Evolutionary conservation across 2,113 vertebrate genomes (phyloP), one percentile per base, ranked within the genome.

Genomic region (Chrysochloris asiatica): DNA sequence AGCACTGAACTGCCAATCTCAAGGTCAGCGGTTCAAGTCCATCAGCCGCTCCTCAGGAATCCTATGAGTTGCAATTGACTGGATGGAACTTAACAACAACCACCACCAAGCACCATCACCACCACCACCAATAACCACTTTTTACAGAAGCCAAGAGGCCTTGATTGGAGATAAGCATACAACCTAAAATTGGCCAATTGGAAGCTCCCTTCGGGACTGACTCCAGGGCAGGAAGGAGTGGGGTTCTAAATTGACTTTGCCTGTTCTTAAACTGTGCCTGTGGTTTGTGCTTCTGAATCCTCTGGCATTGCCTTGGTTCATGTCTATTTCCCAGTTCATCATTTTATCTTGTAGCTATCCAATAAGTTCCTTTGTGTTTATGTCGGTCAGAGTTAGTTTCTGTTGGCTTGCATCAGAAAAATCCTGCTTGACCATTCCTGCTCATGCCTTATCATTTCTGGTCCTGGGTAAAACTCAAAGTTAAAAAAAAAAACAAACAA

Each of bases 131-230:
- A n/a, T n/a, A n/a, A n/a, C 4, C 33, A 47, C 4, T 36, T 75
- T 86, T 73, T 75, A 73, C 69, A 86, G 38, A 75, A 75, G 83
- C 52, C 83, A 59, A 86, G 83, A 73, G 83, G 67, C 71, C 67
- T 26, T n/a, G 41, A 13, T 14, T 59, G 69, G 30, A 85, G 72
- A n/a, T 45, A 56, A 73, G 36, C 10, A 24, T 61, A 10, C 69
- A n/a, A 73, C 50, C 52, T 45, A 22, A 45, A 30, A 38, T 47
- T 86, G 52, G 69, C 69, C 6, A 6, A 13, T 1, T 8, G 69
- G 69, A 73, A 86, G 52, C 33, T 36, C 13, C 75, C 33, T 30
- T 52, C 71, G 69, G 69, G 30, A 75, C 69, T 73, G 54, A 45
- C 50, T 45, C 28, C n/a, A 19, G 50, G 50, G 38, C 52, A 59